A percentile compares a stretch with the other conserved stretches of the same genome.
Evolutionary conservation across 2,888 invertebrate species (phyloP).

Genomic region (Ophion obscuratus): DNA sequence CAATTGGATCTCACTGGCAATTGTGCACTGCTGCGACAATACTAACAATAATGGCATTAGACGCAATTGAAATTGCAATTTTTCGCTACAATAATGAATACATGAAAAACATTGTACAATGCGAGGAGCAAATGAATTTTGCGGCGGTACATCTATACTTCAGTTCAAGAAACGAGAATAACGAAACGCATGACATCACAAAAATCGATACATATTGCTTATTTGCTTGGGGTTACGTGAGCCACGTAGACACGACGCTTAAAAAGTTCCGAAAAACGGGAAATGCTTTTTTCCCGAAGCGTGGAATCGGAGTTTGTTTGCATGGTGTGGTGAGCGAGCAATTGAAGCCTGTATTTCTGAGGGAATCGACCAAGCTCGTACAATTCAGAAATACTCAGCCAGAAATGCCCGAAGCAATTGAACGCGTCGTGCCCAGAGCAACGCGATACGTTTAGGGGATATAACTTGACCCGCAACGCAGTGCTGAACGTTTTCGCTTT

Average conservation of each 20-base stretch:
- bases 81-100: background rate
- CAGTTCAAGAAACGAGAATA: background rate
- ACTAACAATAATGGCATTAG: conserved; percentile 13
- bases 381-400: conserved; percentile 12
- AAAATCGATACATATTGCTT: too few species aligned
- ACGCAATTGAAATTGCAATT: conserved; percentile 16
- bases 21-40: conserved; percentile 3
- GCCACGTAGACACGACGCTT: background rate
- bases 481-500: conserved; percentile 7
- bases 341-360: conserved; percentile 2
- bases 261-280: background rate
- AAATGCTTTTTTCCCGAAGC: background rate
- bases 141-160: background rate
- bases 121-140: background rate
- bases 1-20: conserved; percentile 43
- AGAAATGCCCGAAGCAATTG: conserved; percentile 17
- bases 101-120: conserved; percentile 5
- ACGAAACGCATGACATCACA: background rate
- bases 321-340: background rate
- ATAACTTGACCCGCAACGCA: conserved; percentile 17
- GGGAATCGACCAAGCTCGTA: background rate
- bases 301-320: background rate
- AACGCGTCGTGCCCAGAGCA: conserved; percentile 4
- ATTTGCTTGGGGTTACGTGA: background rate
- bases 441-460: conserved; percentile 19